A percentile compares a stretch with the other conserved stretches of the same genome.
These are phyloP conservation scores for Sceloporus tristichus DNA, from an alignment of 2,113 vertebrate species.

Conservation along the genomic window DNA sequence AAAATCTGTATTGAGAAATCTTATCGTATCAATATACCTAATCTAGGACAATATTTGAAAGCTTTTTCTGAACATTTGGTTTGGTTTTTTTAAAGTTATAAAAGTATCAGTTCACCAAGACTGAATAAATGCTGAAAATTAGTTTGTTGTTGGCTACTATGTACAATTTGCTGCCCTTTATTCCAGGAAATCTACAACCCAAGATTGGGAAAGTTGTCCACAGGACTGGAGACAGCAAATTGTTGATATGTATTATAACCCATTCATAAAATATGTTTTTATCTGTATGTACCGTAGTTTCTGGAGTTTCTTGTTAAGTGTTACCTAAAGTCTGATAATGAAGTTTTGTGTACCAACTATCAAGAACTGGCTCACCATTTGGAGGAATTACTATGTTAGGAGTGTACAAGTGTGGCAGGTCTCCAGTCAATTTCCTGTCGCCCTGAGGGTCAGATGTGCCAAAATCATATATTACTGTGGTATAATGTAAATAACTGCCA, in stretches of 20 bases:
- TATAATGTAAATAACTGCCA: no score
- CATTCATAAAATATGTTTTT: background rate
- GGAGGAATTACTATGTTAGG: background rate
- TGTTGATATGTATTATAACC: background rate
- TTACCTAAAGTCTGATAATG: background rate
- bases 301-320: background rate
- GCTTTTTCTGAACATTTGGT: constrained; percentile 57
- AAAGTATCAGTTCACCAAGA: constrained; percentile 24
- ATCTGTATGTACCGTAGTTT: background rate
- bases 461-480: background rate
- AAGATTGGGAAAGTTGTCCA: constrained; percentile 29
- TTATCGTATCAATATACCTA: constrained; percentile 51
- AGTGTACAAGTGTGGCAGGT: no score
- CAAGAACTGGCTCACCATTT: background rate
- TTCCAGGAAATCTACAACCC: constrained; percentile 53
- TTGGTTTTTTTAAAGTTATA: background rate
- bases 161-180: constrained; percentile 37
- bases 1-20: constrained; percentile 63
- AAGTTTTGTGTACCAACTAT: background rate
- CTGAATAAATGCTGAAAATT: constrained; percentile 17
- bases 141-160: constrained; percentile 14
- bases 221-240: background rate
- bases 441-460: background rate
- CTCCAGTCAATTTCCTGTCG: no score
- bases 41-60: constrained; percentile 55